Conservation (phyloP, 2,113 vertebrate genomes). For the Phycodurus eques region DNA sequence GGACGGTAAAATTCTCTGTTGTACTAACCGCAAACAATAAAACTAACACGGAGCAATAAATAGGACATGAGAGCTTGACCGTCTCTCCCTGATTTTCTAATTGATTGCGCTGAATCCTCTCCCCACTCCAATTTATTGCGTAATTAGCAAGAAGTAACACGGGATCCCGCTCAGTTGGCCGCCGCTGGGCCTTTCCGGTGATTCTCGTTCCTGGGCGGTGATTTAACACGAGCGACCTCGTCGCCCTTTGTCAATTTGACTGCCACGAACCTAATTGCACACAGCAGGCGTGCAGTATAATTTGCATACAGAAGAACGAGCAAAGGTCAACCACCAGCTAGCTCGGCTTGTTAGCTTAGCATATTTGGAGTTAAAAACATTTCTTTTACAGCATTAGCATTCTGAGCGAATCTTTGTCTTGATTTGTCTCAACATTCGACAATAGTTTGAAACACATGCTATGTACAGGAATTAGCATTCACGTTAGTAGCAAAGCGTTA, state of each 20-base stretch:
- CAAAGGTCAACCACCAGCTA: background rate
- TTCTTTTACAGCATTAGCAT: too few species aligned
- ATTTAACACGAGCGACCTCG: constrained; percentile 23
- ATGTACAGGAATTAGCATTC: background rate
- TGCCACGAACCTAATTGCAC: constrained; percentile 12
- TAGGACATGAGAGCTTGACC: constrained; percentile 43
- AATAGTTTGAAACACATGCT: too few species aligned
- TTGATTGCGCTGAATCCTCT: constrained; percentile 57
- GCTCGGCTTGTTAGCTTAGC: background rate
- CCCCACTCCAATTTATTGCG: constrained; percentile 50
- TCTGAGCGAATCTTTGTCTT: too few species aligned
- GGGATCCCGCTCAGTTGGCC: constrained; percentile 19
- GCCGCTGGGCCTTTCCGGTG: constrained; percentile 37
- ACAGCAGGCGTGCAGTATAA: background rate
- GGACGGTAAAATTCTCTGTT: constrained; percentile 7
- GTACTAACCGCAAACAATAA: constrained; percentile 16
- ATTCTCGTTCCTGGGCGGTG: constrained; percentile 36
- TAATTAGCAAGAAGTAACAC: constrained; percentile 61
- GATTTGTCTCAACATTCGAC: too few species aligned
- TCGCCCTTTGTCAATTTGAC: constrained; percentile 27
- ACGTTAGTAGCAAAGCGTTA: background rate
- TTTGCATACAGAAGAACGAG: background rate
- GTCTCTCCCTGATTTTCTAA: constrained; percentile 38
- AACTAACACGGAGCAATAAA: constrained; percentile 29
- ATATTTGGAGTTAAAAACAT: background rate